Base-by-base conservation (phyloP, 2,797 vertebrate genomes). In the Fratercula arctica region DNA sequence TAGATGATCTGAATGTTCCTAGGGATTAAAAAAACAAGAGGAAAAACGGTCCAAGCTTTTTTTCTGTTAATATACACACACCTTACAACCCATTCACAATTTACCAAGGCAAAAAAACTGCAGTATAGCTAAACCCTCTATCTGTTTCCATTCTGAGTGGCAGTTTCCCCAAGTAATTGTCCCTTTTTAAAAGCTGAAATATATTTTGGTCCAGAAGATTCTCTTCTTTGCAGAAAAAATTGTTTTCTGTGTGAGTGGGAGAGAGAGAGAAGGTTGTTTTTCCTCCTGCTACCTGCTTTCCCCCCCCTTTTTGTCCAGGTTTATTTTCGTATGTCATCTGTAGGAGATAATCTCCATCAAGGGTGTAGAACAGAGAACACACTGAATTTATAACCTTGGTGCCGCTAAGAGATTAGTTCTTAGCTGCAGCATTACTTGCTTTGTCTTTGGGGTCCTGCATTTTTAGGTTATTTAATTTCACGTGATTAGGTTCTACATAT, bases 351-450 rank as follows among this genome's bases (percentile, higher is more conserved):
- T 83, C 33, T 68, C 53, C 56, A 85, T 59, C 39, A 84, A 87
- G 48, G 84, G 24, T 81, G 85, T 10, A 73, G 76, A 89, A 53
- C 2, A 16, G 68, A 56, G 69, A 90, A 14, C 61, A 92, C 21
- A 21, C 37, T 82, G 86, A 84, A 92, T 94, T 91, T 39, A 50
- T 29, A 54, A 92, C 84, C 82, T 89, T 67, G 68, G 41, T 90
- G 80, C 63, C 8, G 1, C 60, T 67, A 48, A 80, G 73, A 33
- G 90, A 84, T 79, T 79, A 88, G 87, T 41, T 45, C 15, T 89
- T 80, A 93, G 76, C 54, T 87, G 59, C 56, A 26, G 17, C 10
- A 9, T n/a, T 76, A 37, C 76, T 89, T 83, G 50, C 70, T 85
- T 89, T 77, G 53, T 43, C 25, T 87, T 95, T 50, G 25, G 20